A percentile compares a stretch with the other conserved stretches of the same genome.
These are phyloP conservation scores for Eledona agricola DNA, from an alignment of 2,888 invertebrate genomes.

Conservation along the genomic window DNA sequence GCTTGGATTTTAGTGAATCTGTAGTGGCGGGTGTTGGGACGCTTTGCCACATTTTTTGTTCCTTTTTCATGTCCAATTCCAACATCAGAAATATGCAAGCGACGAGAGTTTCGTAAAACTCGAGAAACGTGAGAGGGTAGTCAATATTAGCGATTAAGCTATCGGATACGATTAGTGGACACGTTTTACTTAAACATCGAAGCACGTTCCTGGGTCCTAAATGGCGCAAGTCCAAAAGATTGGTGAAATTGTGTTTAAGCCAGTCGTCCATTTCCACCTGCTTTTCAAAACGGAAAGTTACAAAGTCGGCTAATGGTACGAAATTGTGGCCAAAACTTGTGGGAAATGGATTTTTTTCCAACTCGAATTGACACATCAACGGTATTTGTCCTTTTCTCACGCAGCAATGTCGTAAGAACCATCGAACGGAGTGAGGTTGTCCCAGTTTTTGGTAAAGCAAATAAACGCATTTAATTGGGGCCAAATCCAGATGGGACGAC, in stretches of 20 bases:
- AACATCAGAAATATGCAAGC: constrained; percentile 50
- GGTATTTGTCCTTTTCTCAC: constrained; percentile 40
- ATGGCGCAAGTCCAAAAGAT: constrained; percentile 51
- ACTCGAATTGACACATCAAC: constrained; percentile 46
- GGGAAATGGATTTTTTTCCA: not conserved
- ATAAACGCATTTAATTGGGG: constrained; percentile 50
- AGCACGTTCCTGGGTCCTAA: constrained; percentile 54
- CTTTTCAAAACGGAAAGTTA: constrained; percentile 6
- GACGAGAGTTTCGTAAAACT: constrained; percentile 69
- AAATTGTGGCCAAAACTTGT: constrained; percentile 6
- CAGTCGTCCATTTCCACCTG: constrained; percentile 1
- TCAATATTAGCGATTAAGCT: constrained; percentile 63
- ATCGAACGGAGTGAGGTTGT: constrained; percentile 49
- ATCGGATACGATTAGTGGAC: constrained; percentile 62
- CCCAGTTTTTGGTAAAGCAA: constrained; percentile 50
- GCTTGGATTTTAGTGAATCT: not conserved
- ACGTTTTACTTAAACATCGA: constrained; percentile 58
- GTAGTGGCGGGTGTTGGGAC: not conserved
- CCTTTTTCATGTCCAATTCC: constrained; percentile 21
- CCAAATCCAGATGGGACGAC: constrained; percentile 44
- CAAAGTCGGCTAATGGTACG: constrained; percentile 2
- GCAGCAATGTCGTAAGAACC: constrained; percentile 47
- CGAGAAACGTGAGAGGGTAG: constrained; percentile 67
- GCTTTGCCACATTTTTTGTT: constrained; percentile 5
- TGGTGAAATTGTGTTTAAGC: constrained; percentile 31